These are phyloP conservation scores for Onychomys arenicola DNA, from an alignment of 2,797 vertebrate species.

Conservation along the genomic window DNA sequence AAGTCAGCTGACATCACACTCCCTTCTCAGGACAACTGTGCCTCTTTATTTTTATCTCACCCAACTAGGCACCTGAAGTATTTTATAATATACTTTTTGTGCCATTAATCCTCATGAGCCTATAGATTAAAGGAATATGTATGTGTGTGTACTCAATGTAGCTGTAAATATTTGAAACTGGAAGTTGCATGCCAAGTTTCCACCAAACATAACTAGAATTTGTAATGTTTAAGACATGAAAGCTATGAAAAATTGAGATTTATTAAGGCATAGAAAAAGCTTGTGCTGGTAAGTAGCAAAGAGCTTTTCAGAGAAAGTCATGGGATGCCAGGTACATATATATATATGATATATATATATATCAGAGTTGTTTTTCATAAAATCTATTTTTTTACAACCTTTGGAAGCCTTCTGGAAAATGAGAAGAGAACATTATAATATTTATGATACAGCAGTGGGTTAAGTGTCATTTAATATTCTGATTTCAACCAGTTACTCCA, in stretches of 20 bases:
- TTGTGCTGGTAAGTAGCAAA: slow-evolving; percentile 60
- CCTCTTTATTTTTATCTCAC: slow-evolving; percentile 69
- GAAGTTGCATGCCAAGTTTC: slow-evolving; percentile 63
- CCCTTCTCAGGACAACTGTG: neutral
- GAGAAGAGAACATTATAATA: neutral
- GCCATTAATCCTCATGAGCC: slow-evolving; percentile 73
- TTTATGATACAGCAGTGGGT: neutral
- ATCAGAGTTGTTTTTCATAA: slow-evolving; percentile 33
- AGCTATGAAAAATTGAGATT: slow-evolving; percentile 72
- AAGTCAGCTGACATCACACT: neutral
- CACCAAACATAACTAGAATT: slow-evolving; percentile 73
- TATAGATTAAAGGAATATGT: slow-evolving; percentile 66
- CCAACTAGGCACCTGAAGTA: slow-evolving; percentile 63
- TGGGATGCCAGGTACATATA: neutral
- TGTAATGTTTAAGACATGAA: slow-evolving; percentile 71
- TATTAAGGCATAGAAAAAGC: slow-evolving; percentile 72
- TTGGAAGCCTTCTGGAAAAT: slow-evolving; percentile 58
- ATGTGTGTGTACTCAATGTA: neutral
- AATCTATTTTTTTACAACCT: slow-evolving; percentile 44
- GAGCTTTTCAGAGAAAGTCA: slow-evolving; percentile 41
- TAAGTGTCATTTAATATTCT: slow-evolving; percentile 18
- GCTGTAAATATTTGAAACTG: slow-evolving; percentile 65
- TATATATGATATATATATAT: neutral
- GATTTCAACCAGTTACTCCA: slow-evolving; percentile 1
- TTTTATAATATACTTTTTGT: slow-evolving; percentile 69